Evolutionary conservation across 2,888 invertebrate species (phyloP), one percentile per base, ranked within the genome.

Genomic region (Diplazon laetatorius): DNA sequence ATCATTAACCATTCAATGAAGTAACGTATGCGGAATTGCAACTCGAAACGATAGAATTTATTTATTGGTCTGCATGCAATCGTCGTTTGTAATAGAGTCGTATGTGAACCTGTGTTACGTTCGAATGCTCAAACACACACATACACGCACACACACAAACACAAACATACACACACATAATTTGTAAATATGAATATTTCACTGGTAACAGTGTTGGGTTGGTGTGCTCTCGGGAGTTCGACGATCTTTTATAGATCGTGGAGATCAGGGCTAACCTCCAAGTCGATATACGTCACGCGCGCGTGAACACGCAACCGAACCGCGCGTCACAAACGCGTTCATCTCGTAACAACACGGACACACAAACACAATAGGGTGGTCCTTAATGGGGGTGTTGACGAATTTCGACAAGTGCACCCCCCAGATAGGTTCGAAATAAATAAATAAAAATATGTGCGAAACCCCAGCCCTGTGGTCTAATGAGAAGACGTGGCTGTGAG

Each of bases 191-290:
- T 25, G 30, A 30, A 44, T 70, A 59, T 69, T 77, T 59, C 73
- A 73, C 59, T 59, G 39, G 59, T 3, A 52, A 66, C 46, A 44
- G 20, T 20, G 55, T 74, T 74, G 63, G 68, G 50, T 78, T 35
- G 60, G 52, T 57, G 59, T 39, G 14, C 9, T 22, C 46, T 25
- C 37, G 12, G 37, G 35, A 39, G 62, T 9, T 73, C 63, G 73
- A 55, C 68, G 74, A 74, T 72, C 76, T 76, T 66, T 72, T 65
- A 14, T 16, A 66, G 76, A 74, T 78, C 66, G 73, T 72, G 48
- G 73, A 72, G 78, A 78, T 73, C 74, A 80, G 60, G 78, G 78
- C 69, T 62, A 73, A 59, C 14, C 37, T 42, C 42, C 50, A 76
- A 75, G 72, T 79, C 44, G 78, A 79, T 76, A 62, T 72, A 76